Evolutionary conservation across 2,113 vertebrate genomes (phyloP).

Genomic region (Pedionomus torquatus): DNA sequence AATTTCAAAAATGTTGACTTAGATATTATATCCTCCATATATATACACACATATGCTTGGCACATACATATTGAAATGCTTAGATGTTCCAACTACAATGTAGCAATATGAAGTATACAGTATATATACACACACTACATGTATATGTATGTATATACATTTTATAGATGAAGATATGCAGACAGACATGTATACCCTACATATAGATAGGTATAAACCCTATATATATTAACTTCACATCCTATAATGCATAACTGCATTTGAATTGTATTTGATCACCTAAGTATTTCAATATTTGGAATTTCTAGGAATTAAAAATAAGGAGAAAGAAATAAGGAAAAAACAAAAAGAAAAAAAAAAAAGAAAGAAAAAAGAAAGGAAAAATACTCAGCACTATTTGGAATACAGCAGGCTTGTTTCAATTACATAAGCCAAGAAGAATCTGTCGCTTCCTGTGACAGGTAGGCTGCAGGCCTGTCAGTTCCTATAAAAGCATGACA

Average conservation of each 20-base stretch:
- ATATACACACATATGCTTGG: fast-evolving
- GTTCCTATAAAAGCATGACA: neutral
- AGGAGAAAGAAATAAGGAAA: neutral
- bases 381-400: neutral
- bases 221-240: neutral
- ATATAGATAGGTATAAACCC: fast-evolving
- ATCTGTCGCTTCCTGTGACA: neutral
- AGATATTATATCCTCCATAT: neutral
- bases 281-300: neutral
- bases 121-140: no score
- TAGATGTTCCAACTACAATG: neutral
- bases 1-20: neutral
- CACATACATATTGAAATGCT: neutral
- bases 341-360: neutral
- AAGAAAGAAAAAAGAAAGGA: no score
- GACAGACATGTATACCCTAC: neutral
- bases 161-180: neutral
- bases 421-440: neutral
- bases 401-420: neutral
- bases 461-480: neutral
- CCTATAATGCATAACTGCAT: neutral
- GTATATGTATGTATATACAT: neutral
- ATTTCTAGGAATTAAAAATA: neutral
- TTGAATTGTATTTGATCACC: neutral
- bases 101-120: neutral